These are phyloP conservation scores for Proterorhinus semilunaris DNA, from an alignment of 2,113 vertebrate species.

Conservation along the genomic window DNA sequence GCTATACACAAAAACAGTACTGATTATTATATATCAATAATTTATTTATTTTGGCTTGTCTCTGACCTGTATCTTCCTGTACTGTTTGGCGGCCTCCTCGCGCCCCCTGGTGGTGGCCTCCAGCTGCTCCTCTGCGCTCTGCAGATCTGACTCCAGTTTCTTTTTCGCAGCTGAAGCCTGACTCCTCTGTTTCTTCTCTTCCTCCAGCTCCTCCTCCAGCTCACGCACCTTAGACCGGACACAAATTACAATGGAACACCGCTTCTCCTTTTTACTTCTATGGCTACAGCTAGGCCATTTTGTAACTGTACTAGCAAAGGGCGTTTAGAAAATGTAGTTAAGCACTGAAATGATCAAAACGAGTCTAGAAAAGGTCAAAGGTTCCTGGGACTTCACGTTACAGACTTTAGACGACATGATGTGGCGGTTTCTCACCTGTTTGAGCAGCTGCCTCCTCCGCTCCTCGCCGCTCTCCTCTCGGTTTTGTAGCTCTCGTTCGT, in stretches of 20 bases:
- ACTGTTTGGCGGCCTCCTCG: conserved; percentile 91
- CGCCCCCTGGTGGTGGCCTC: conserved; percentile 83
- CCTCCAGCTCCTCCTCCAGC: conserved; percentile 89
- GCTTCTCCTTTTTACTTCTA: too few species aligned
- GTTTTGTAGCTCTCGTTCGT: conserved; percentile 87
- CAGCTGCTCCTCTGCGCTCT: conserved; percentile 88
- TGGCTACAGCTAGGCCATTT: background rate
- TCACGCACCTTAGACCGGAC: conserved; percentile 82
- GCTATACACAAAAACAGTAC: too few species aligned
- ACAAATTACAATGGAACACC: background rate
- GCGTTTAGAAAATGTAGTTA: too few species aligned
- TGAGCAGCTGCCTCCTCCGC: conserved; percentile 87
- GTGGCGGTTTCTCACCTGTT: conserved; percentile 78
- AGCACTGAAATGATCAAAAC: too few species aligned
- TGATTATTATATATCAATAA: too few species aligned
- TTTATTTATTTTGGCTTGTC: too few species aligned
- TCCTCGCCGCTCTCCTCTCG: conserved; percentile 89
- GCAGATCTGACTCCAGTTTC: conserved; percentile 91
- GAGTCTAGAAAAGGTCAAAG: too few species aligned
- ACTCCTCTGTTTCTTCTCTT: conserved; percentile 87
- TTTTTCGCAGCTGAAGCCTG: conserved; percentile 81
- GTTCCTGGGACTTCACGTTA: too few species aligned
- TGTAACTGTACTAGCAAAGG: background rate
- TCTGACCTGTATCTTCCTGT: conserved; percentile 87
- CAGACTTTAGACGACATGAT: too few species aligned